phyloP scores from a whole-genome alignment of 2,797 vertebrate species.

The Ctenopoma kingsleyae region DNA sequence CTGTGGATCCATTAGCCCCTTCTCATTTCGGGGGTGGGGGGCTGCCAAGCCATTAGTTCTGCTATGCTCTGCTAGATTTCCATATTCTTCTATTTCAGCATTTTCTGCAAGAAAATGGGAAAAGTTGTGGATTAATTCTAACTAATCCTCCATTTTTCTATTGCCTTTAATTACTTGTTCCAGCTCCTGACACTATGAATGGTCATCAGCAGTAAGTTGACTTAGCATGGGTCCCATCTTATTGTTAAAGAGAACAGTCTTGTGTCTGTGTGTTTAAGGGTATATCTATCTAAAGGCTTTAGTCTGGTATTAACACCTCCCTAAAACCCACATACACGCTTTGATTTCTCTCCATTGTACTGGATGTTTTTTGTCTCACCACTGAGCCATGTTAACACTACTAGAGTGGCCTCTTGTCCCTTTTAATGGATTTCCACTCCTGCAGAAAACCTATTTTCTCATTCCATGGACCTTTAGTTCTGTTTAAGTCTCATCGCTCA shows the following conservation, averaged over 20 bases:
- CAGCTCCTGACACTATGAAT: conserved; percentile 65
- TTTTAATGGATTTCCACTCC: conserved; percentile 51
- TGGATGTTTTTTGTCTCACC: conserved; percentile 53
- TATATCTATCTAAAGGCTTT: conserved; percentile 21
- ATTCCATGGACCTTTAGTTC: conserved; percentile 41
- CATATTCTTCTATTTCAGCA: conserved; percentile 71
- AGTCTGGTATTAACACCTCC: background rate
- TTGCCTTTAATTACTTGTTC: conserved; percentile 79
- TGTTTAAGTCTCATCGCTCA: conserved; percentile 37
- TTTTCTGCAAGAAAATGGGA: conserved; percentile 75
- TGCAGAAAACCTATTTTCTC: conserved; percentile 51
- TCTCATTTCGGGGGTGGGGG: conserved; percentile 67
- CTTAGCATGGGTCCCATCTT: conserved; percentile 24
- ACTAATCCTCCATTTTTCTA: conserved; percentile 76
- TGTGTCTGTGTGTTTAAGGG: conserved; percentile 32
- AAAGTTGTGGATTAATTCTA: conserved; percentile 81
- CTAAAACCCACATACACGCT: conserved; percentile 1
- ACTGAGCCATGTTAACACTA: conserved; percentile 34
- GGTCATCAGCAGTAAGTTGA: conserved; percentile 68
- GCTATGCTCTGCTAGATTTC: conserved; percentile 74
- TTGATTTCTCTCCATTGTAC: conserved; percentile 31
- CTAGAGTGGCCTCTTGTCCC: conserved; percentile 37
- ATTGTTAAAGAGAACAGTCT: conserved; percentile 39
- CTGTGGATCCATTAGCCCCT: conserved; percentile 71
- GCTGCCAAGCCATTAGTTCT: conserved; percentile 77